These are phyloP conservation scores for Sebastes vulpes DNA, from an alignment of 2,797 vertebrate genomes.

Conservation along the genomic window DNA sequence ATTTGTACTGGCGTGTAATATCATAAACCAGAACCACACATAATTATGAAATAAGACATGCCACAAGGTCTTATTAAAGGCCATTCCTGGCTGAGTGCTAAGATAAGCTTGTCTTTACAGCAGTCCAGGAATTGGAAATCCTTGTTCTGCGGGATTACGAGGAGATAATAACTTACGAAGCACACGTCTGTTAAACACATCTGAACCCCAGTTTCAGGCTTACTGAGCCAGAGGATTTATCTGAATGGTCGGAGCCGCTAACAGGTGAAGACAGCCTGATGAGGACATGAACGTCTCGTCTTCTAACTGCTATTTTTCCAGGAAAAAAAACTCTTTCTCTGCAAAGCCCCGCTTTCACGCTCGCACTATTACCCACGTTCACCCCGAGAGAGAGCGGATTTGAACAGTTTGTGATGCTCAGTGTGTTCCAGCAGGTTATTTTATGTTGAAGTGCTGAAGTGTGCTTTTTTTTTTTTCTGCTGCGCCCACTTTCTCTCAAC, in stretches of 20 bases:
- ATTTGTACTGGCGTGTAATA: constrained; percentile 31
- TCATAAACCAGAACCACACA: constrained; percentile 22
- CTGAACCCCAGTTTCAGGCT: constrained; percentile 23
- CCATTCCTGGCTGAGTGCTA: constrained; percentile 19
- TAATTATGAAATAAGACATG: constrained; percentile 37
- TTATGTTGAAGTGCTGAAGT: constrained; percentile 18
- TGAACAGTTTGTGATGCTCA: constrained; percentile 8
- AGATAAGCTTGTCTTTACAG: constrained; percentile 36
- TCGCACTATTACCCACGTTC: neutral
- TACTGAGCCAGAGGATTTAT: constrained; percentile 7
- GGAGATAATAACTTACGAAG: constrained; percentile 25
- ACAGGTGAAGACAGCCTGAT: constrained; percentile 37
- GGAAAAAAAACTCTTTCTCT: neutral
- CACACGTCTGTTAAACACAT: constrained; percentile 33
- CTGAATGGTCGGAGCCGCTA: neutral
- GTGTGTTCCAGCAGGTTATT: constrained; percentile 4
- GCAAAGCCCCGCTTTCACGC: neutral
- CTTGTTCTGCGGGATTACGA: constrained; percentile 46
- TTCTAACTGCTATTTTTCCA: neutral
- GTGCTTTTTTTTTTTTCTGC: neutral
- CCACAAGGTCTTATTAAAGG: constrained; percentile 26
- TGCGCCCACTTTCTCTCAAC: constrained; percentile 9
- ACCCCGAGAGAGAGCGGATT: neutral
- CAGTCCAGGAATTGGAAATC: constrained; percentile 29
- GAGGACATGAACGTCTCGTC: neutral